Evolutionary conservation across 1,140 invertebrate genomes (phyloP).

Genomic region (Drosophila setifemur): DNA sequence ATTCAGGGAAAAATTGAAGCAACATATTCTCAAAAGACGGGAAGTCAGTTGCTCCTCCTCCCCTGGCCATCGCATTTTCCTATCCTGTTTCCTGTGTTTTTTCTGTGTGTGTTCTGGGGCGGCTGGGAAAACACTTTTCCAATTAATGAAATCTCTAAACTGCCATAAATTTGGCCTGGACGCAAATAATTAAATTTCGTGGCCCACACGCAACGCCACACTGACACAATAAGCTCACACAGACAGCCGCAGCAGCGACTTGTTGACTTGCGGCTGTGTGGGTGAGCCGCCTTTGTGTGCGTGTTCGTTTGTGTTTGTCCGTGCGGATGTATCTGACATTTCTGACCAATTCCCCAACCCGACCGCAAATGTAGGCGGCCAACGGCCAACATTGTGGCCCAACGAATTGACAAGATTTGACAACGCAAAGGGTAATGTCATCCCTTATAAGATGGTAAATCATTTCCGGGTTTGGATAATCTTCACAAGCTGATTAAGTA

Average conservation of each 20-base stretch:
- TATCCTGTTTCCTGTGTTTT: background rate
- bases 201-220: slow-evolving; percentile 43
- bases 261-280: slow-evolving; percentile 55
- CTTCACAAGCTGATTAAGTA: too few relatives aligned
- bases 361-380: slow-evolving; percentile 60
- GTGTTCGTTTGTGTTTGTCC: background rate
- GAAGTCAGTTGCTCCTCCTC: background rate
- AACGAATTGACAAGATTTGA: slow-evolving; percentile 43
- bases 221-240: slow-evolving; percentile 17
- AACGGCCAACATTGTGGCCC: slow-evolving; percentile 33
- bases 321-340: slow-evolving; percentile 46
- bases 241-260: slow-evolving; percentile 36
- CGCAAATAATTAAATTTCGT: slow-evolving; percentile 80
- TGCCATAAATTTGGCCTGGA: slow-evolving; percentile 77
- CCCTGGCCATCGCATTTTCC: background rate
- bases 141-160: slow-evolving; percentile 82
- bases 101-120: background rate
- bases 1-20: slow-evolving; percentile 34
- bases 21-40: slow-evolving; percentile 33
- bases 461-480: too few relatives aligned
- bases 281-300: background rate
- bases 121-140: slow-evolving; percentile 74
- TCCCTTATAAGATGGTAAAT: too few relatives aligned
- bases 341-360: slow-evolving; percentile 53
- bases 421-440: too few relatives aligned